Evolutionary conservation across 2,113 vertebrate species (phyloP), one percentile per base, ranked within the genome.

Genomic region (Suncus etruscus): DNA sequence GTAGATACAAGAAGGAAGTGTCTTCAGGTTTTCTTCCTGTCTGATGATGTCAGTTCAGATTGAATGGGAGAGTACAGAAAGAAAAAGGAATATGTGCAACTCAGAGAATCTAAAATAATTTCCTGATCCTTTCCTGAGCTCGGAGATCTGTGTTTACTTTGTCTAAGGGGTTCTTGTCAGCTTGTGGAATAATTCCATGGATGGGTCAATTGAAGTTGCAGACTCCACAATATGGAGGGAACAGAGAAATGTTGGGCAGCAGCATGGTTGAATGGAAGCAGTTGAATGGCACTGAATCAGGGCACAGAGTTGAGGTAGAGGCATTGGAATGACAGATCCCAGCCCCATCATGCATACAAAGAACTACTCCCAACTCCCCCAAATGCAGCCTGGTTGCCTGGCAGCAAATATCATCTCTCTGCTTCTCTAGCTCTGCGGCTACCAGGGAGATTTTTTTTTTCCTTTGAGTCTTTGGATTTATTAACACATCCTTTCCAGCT

Each of bases 181-280:
- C 51, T 74, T 73, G 61, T 47, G 65, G 68, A 10, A 61, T 58
- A 84, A 69, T 61, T 69, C 11, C 3, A 50, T 12, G 27, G 61
- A 9, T 70, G 10, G 27, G 29, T 7, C 51, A 72, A 84, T 8
- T 6, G 31, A 58, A 61, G 45, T 27, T 66, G 22, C 20, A 39
- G 24, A 47, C 4, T 4, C 85, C 75, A 24, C 54, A 29, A 6
- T 32, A 14, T 8, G 6, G 39, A 20, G 47, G 22, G 54, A 32
- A 27, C 5, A 2, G 29, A 22, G 50, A 73, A 31, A 48, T 3
- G 1, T 1, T 6, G 74, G 65, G 39, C 0, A 0, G 14, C 54
- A 31, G 29, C 29, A 25, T 5, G 27, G 15, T 18, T 8, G 18
- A n/a, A 29, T 14, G 58, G 32, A 48, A 27, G 1, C 54, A 14